These are phyloP conservation scores for Dasyurus viverrinus DNA, from an alignment of 2,113 vertebrate species.

Conservation along the genomic window DNA sequence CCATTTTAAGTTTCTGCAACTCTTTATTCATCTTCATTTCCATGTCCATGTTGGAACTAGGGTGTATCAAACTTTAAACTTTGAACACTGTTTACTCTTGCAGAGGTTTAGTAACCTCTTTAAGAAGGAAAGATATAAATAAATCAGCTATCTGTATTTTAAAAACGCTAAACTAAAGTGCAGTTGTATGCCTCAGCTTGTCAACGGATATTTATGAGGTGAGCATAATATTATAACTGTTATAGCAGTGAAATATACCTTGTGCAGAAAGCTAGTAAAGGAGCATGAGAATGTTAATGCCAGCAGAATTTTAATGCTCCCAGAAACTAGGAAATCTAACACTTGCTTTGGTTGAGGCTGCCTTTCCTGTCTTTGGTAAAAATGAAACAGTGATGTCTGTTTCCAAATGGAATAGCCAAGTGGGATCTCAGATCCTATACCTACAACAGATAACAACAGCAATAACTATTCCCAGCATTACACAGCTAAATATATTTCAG, in stretches of 20 bases:
- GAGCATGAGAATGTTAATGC: slow-evolving; percentile 62
- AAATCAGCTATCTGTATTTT: slow-evolving; percentile 67
- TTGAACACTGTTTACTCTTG: slow-evolving; percentile 41
- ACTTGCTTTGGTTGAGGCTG: slow-evolving; percentile 46
- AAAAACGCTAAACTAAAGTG: slow-evolving; percentile 71
- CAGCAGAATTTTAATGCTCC: slow-evolving; percentile 78
- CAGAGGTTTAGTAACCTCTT: slow-evolving; percentile 58
- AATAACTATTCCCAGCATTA: not conserved
- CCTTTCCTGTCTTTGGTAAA: slow-evolving; percentile 25
- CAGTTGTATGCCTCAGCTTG: slow-evolving; percentile 75
- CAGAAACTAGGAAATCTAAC: slow-evolving; percentile 60
- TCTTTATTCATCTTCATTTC: slow-evolving; percentile 12
- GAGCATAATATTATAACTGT: slow-evolving; percentile 69
- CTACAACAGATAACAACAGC: not conserved
- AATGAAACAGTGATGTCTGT: slow-evolving; percentile 26
- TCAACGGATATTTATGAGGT: slow-evolving; percentile 80
- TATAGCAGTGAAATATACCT: slow-evolving; percentile 80
- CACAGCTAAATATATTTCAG: not conserved
- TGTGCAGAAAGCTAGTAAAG: slow-evolving; percentile 72
- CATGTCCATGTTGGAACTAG: not conserved
- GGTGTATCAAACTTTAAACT: slow-evolving; percentile 52
- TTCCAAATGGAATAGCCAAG: slow-evolving; percentile 32
- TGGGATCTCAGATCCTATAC: not conserved
- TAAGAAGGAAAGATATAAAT: slow-evolving; percentile 68
- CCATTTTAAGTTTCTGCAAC: slow-evolving; percentile 17